Percentiles rank a stretch among this genome's conserved stretches.
phyloP scores from a whole-genome alignment of 1,140 invertebrate species.

The Bombus vancouverensis region DNA sequence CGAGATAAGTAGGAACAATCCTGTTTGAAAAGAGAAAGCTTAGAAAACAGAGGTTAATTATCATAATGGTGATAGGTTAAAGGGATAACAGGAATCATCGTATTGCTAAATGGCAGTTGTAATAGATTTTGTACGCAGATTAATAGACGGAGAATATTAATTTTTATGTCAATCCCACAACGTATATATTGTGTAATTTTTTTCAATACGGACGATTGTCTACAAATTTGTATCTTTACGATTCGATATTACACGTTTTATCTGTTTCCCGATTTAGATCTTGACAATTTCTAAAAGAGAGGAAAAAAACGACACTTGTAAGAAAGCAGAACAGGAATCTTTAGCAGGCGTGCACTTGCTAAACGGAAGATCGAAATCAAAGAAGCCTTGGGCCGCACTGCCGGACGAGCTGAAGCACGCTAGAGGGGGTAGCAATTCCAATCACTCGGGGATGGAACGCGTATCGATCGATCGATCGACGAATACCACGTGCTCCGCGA shows the following conservation, averaged over 20 bases:
- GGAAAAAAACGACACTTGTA: too few relatives aligned
- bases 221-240: not conserved
- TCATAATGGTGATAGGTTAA: not conserved
- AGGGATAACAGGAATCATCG: not conserved
- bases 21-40: not conserved
- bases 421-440: slow-evolving; percentile 51
- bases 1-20: too few relatives aligned
- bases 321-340: not conserved
- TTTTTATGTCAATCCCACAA: too few relatives aligned
- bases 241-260: too few relatives aligned
- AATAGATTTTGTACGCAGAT: not conserved
- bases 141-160: too few relatives aligned
- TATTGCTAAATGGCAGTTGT: not conserved
- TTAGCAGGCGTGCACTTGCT: not conserved
- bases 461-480: slow-evolving; percentile 62
- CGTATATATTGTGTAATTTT: not conserved
- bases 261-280: not conserved
- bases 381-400: not conserved
- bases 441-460: slow-evolving; percentile 49
- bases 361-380: slow-evolving; percentile 1
- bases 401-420: slow-evolving; percentile 1
- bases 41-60: not conserved
- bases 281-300: not conserved
- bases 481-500: slow-evolving; percentile 56
- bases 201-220: too few relatives aligned